Conservation (phyloP, 2,797 vertebrate species). For the Hemitrygon akajei region DNA sequence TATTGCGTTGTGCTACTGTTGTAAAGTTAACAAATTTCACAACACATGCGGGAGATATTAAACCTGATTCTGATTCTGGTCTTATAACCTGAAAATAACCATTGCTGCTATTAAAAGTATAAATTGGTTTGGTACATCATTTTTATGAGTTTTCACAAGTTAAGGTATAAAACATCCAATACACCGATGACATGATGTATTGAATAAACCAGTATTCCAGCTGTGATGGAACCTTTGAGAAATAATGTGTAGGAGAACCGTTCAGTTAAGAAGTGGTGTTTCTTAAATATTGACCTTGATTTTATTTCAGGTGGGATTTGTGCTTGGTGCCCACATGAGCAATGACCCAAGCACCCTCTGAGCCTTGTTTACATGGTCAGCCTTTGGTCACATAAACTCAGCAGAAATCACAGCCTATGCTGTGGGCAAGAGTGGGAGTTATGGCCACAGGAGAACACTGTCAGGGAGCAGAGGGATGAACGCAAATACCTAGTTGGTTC, state of each 20-base stretch:
- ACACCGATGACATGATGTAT: background rate
- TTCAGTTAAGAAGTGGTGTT: background rate
- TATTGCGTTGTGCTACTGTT: no score
- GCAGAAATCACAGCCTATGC: background rate
- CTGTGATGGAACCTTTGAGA: background rate
- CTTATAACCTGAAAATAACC: background rate
- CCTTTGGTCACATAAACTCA: background rate
- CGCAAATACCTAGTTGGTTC: background rate
- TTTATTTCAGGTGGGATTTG: background rate
- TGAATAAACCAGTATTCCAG: background rate
- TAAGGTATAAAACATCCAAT: background rate
- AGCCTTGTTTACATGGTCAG: background rate
- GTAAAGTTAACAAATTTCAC: no score
- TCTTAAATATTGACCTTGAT: background rate
- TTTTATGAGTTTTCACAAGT: background rate
- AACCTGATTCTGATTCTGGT: no score
- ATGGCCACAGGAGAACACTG: background rate
- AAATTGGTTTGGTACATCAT: background rate
- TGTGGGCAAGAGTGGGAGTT: background rate
- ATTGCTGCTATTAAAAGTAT: background rate
- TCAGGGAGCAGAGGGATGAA: background rate
- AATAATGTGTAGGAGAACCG: background rate
- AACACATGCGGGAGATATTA: no score
- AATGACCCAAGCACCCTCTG: background rate
- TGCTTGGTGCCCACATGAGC: no score